Evolutionary conservation across 2,888 invertebrate species (phyloP).

Genomic region (Plagodis dolabraria): DNA sequence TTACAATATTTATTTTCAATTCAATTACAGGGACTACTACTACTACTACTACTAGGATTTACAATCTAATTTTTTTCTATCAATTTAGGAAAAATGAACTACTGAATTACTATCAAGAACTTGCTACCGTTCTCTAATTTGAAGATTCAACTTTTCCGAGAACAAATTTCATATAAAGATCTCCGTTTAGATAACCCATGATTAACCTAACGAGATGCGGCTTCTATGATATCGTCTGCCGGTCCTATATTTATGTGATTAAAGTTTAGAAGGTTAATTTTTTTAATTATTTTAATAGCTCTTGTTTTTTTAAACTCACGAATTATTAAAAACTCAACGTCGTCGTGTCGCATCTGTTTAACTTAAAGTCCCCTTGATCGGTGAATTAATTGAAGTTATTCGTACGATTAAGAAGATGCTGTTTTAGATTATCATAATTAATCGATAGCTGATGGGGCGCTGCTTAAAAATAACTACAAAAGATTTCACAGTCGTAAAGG

Average conservation of each 20-base stretch:
- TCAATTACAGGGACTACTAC: too few species aligned
- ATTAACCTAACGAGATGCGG: conserved; percentile 36
- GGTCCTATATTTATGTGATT: conserved; percentile 29
- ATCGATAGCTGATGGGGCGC: conserved; percentile 19
- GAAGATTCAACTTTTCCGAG: conserved; percentile 24
- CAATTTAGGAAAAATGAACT: too few species aligned
- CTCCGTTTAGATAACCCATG: conserved; percentile 30
- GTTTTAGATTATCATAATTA: conserved; percentile 33
- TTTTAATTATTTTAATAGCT: conserved; percentile 38
- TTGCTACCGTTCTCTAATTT: conserved; percentile 18
- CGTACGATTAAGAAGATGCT: conserved; percentile 18
- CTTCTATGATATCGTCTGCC: conserved; percentile 33
- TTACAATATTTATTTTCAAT: too few species aligned
- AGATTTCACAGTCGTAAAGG: conserved; percentile 22
- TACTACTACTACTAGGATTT: too few species aligned
- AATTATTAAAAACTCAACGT: conserved; percentile 30
- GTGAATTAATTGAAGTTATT: conserved; percentile 20
- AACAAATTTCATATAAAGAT: conserved; percentile 31
- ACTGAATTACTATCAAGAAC: too few species aligned
- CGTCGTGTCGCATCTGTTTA: conserved; percentile 34
- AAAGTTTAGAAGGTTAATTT: conserved; percentile 34
- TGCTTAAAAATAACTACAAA: conserved; percentile 21
- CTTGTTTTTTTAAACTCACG: conserved; percentile 29
- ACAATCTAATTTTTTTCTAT: too few species aligned
- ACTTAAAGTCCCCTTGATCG: conserved; percentile 29